These are phyloP conservation scores for Heliconius ethilla DNA, from an alignment of 2,888 invertebrate species.

Conservation along the genomic window DNA sequence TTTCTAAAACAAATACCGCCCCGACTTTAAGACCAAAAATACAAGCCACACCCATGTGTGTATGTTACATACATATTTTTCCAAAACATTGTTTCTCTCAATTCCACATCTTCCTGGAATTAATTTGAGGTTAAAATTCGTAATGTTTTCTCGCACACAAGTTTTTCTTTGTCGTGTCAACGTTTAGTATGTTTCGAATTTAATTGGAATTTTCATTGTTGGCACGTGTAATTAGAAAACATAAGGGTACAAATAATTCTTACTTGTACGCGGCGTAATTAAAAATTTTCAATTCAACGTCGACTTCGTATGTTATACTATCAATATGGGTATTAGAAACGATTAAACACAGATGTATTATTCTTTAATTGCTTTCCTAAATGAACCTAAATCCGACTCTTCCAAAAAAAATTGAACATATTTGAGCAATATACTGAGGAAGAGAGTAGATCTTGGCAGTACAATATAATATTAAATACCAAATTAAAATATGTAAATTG, in stretches of 20 bases:
- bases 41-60: not conserved
- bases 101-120: slow-evolving; percentile 68
- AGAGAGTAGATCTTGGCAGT: not conserved
- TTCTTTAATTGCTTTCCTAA: not conserved
- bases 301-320: slow-evolving; percentile 25
- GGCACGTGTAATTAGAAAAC: slow-evolving; percentile 71
- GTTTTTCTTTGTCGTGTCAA: slow-evolving; percentile 60
- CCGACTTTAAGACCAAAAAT: not conserved
- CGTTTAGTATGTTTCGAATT: slow-evolving; percentile 65
- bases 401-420: not conserved
- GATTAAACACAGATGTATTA: not conserved
- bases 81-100: slow-evolving; percentile 55
- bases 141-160: slow-evolving; percentile 51
- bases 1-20: not conserved
- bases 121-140: slow-evolving; percentile 66
- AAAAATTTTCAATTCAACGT: slow-evolving; percentile 49
- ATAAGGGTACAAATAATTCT: slow-evolving; percentile 59
- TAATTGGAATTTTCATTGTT: slow-evolving; percentile 75
- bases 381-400: not conserved
- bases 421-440: not conserved
- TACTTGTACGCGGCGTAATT: slow-evolving; percentile 52
- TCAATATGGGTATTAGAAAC: not conserved
- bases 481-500: slow-evolving; percentile 82
- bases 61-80: slow-evolving; percentile 11
- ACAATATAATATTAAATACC: slow-evolving; percentile 66